phyloP scores from a whole-genome alignment of 2,797 vertebrate genomes.

The Leptodactylus fallax region DNA sequence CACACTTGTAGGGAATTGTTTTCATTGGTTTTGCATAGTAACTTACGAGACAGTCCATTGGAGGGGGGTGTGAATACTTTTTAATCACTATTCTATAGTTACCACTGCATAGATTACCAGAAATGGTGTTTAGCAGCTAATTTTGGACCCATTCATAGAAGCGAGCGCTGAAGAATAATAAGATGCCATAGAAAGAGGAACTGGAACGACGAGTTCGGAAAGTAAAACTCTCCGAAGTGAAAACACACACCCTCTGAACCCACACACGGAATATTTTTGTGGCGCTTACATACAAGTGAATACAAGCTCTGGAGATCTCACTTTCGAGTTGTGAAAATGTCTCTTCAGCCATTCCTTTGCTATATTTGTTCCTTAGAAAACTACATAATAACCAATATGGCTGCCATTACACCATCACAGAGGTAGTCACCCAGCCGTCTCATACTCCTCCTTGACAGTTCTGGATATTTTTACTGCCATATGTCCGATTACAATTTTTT shows the following conservation, averaged over 20 bases:
- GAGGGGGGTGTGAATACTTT: too few relatives aligned
- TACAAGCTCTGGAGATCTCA: neutral
- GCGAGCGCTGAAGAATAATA: neutral
- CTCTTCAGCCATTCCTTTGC: neutral
- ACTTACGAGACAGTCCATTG: too few relatives aligned
- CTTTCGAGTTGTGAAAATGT: neutral
- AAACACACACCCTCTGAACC: neutral
- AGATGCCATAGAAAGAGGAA: neutral
- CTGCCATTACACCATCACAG: neutral
- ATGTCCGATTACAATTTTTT: too few relatives aligned
- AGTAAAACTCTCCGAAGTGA: neutral
- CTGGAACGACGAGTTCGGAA: neutral
- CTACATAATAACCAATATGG: neutral
- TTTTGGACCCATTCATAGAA: neutral
- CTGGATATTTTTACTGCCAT: too few relatives aligned
- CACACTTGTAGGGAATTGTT: too few relatives aligned
- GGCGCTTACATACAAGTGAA: neutral
- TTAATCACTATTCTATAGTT: too few relatives aligned
- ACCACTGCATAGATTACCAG: too few relatives aligned
- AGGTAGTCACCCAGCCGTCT: too few relatives aligned
- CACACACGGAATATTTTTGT: neutral
- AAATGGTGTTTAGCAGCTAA: too few relatives aligned
- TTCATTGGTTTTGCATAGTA: too few relatives aligned
- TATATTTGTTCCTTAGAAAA: neutral
- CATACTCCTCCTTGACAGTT: too few relatives aligned